These are phyloP conservation scores for Paragorgia papillata DNA, from an alignment of 92 coral and sea anemone species.

Conservation along the genomic window DNA sequence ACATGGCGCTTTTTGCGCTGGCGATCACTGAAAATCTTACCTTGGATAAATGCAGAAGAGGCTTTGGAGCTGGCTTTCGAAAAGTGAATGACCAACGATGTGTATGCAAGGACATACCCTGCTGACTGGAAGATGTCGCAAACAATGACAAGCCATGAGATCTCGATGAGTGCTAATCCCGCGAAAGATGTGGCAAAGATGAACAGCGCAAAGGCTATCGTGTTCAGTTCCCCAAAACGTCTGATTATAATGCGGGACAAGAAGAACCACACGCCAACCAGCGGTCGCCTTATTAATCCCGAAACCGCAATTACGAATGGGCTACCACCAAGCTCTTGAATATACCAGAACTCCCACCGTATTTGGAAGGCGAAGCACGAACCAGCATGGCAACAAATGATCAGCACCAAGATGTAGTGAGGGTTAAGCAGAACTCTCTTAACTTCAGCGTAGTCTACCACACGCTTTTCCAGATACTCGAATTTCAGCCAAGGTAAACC, in stretches of 20 bases:
- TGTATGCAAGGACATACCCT: neutral
- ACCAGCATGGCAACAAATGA: conserved; percentile 15
- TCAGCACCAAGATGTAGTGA: conserved; percentile 8
- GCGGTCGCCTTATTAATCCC: conserved; percentile 8
- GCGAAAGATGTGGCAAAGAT: neutral
- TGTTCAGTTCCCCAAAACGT: conserved; percentile 8
- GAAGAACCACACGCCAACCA: conserved; percentile 21
- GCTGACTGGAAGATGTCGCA: conserved; percentile 21
- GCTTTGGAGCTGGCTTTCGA: conserved; percentile 30
- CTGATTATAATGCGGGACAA: conserved; percentile 3
- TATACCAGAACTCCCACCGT: conserved; percentile 27
- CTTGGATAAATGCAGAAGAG: conserved; percentile 19
- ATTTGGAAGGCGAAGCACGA: conserved; percentile 23
- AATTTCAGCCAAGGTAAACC: conserved; percentile 17
- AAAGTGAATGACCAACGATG: conserved; percentile 21
- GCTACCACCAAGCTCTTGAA: conserved; percentile 18
- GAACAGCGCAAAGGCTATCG: conserved; percentile 5
- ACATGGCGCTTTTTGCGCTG: too few relatives aligned
- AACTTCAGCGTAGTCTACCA: conserved; percentile 8
- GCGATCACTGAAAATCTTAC: too few relatives aligned
- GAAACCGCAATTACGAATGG: conserved; percentile 17
- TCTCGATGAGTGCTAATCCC: conserved; percentile 7
- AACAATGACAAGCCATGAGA: conserved; percentile 28
- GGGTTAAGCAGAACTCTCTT: conserved; percentile 2
- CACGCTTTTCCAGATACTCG: conserved; percentile 14